Percentiles rank a stretch among this genome's conserved stretches.
phyloP scores from a whole-genome alignment of 1,140 invertebrate species.

The Neotoxoptera formosana region DNA sequence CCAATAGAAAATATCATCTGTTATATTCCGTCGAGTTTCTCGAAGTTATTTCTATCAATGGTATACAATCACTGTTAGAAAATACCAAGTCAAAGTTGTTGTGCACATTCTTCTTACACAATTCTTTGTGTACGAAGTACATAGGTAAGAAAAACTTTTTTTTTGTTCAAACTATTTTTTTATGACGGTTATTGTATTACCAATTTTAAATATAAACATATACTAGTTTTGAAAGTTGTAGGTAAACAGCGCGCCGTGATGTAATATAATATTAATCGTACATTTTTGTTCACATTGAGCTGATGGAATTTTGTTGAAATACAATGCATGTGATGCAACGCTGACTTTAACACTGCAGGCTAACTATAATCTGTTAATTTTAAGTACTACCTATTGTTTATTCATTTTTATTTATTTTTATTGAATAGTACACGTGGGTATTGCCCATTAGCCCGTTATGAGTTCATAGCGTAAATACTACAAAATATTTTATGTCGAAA shows the following conservation, averaged over 20 bases:
- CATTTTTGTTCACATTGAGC: neutral
- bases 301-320: neutral
- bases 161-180: neutral
- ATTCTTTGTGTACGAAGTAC: neutral
- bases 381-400: neutral
- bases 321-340: neutral
- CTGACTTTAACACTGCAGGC: neutral
- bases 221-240: neutral
- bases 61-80: neutral
- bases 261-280: neutral
- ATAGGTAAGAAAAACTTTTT: neutral
- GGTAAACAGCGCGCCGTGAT: neutral
- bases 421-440: neutral
- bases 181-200: neutral
- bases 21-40: neutral
- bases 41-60: neutral
- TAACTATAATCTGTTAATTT: neutral
- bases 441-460: neutral
- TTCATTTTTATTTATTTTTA: neutral
- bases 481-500: neutral
- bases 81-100: neutral
- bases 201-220: neutral
- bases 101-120: neutral
- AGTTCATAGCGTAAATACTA: neutral
- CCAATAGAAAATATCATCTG: neutral